Evolutionary conservation across 2,888 invertebrate genomes (phyloP).

Genomic region (Rhamnusium bicolor): DNA sequence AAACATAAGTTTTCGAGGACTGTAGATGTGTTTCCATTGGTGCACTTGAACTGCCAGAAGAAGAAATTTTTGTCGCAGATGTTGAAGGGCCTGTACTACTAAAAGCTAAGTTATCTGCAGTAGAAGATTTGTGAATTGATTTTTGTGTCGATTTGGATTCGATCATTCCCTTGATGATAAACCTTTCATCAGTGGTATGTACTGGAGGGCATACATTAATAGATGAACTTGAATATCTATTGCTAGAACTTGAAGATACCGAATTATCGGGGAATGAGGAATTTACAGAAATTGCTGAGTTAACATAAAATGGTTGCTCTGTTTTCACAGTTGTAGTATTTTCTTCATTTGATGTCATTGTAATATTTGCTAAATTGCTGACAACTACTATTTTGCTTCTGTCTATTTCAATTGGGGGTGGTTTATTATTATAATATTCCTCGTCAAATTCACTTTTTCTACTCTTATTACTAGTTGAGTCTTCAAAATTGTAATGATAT

Average conservation of each 20-base stretch:
- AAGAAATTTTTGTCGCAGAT: neutral
- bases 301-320: too few relatives aligned
- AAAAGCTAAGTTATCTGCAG: neutral
- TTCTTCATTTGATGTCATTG: neutral
- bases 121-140: neutral
- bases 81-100: neutral
- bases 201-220: neutral
- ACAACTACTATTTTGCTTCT: neutral
- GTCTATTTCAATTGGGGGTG: slow-evolving; percentile 23
- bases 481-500: neutral
- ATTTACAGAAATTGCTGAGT: too few relatives aligned
- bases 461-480: slow-evolving; percentile 20
- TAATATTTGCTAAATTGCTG: neutral
- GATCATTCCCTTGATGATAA: neutral
- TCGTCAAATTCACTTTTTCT: slow-evolving; percentile 46
- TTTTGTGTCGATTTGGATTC: neutral
- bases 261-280: too few relatives aligned
- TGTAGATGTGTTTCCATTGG: neutral
- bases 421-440: slow-evolving; percentile 34
- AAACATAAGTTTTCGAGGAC: neutral
- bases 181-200: neutral
- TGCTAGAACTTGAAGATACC: neutral
- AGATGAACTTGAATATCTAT: neutral
- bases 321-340: neutral
- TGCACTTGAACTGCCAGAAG: too few relatives aligned